Evolutionary conservation across 2,888 invertebrate species (phyloP).

Genomic region (Oligia strigilis): DNA sequence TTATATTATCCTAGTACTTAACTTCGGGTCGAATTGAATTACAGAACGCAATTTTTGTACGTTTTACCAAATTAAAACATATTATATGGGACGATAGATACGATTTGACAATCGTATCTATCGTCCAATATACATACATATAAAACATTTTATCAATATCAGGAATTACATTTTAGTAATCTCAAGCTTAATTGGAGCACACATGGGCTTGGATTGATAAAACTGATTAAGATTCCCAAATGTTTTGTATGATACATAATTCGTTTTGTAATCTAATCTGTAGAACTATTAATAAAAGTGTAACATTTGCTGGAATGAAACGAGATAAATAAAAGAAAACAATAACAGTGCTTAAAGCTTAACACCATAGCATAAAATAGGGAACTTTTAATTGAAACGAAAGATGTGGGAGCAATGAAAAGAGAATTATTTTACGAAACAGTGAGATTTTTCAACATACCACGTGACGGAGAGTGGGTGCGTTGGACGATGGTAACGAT

Average conservation of each 20-base stretch:
- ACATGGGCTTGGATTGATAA: conserved; percentile 68
- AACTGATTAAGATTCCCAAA: conserved; percentile 49
- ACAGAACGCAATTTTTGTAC: not conserved
- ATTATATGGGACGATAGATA: not conserved
- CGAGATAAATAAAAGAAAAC: conserved; percentile 34
- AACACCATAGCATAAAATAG: not conserved
- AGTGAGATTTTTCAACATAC: conserved; percentile 60
- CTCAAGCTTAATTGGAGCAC: conserved; percentile 70
- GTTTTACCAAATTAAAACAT: conserved; percentile 20
- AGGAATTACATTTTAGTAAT: conserved; percentile 56
- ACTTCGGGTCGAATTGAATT: not conserved
- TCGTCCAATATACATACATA: conserved; percentile 21
- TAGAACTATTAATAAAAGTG: conserved; percentile 16
- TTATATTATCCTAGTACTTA: not conserved
- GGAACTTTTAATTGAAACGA: not conserved
- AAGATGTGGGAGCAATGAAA: conserved; percentile 23
- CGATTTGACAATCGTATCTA: conserved; percentile 22
- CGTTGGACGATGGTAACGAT: conserved; percentile 84
- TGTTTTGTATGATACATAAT: conserved; percentile 49
- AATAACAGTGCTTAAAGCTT: conserved; percentile 21
- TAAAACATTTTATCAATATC: conserved; percentile 53
- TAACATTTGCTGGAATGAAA: conserved; percentile 22
- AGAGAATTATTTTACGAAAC: conserved; percentile 24
- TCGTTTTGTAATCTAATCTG: conserved; percentile 69
- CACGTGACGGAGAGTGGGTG: conserved; percentile 79